Conservation (phyloP, 1,140 invertebrate genomes). For the Charaxes varanes region DNA sequence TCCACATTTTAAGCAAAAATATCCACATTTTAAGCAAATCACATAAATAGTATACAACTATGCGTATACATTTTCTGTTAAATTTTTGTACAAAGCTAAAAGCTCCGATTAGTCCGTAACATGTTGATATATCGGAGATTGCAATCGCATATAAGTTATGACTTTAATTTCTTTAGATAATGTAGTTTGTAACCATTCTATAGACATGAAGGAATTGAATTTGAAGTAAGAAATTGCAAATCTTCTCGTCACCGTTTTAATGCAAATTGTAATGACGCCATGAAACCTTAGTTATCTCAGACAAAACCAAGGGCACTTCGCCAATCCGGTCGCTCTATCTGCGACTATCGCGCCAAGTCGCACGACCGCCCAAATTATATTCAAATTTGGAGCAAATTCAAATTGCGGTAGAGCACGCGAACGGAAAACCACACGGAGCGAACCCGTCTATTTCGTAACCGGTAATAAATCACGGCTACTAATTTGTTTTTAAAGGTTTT, state of each 20-base stretch:
- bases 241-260: too few species aligned
- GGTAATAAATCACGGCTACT: constrained; percentile 68
- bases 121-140: too few species aligned
- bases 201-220: not conserved
- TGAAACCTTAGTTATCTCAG: constrained; percentile 1
- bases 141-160: too few species aligned
- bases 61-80: too few species aligned
- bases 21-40: too few species aligned
- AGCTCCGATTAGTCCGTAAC: too few species aligned
- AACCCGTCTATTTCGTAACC: constrained; percentile 44
- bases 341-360: constrained; percentile 35
- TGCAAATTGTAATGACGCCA: constrained; percentile 1
- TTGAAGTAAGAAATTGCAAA: not conserved
- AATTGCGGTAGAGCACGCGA: constrained; percentile 68
- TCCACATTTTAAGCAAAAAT: too few species aligned
- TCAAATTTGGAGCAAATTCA: constrained; percentile 68
- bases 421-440: constrained; percentile 31
- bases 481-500: constrained; percentile 74
- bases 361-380: constrained; percentile 64
- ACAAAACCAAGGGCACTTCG: constrained; percentile 13
- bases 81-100: too few species aligned
- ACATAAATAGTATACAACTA: too few species aligned
- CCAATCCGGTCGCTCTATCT: constrained; percentile 21
- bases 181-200: not conserved
- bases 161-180: too few species aligned